A percentile compares a stretch with the other conserved stretches of the same genome.
These are phyloP conservation scores for Clanis bilineata DNA, from an alignment of 2,888 invertebrate genomes.

Conservation along the genomic window DNA sequence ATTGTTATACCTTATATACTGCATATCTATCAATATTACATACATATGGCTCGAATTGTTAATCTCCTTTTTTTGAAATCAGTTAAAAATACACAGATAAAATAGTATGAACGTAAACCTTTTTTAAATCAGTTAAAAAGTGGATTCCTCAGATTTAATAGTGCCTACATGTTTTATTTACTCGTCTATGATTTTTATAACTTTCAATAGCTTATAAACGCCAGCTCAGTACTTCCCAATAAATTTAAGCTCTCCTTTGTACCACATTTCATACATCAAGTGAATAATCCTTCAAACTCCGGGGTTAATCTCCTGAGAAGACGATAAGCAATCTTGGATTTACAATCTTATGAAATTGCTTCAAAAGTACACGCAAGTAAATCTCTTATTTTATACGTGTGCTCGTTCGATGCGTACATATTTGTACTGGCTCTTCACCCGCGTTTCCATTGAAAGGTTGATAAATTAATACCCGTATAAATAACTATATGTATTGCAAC, in stretches of 20 bases:
- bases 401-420: background rate
- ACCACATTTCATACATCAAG: background rate
- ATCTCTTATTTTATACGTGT: background rate
- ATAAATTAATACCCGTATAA: too few species aligned
- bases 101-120: too few species aligned
- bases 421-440: background rate
- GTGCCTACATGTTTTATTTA: too few species aligned
- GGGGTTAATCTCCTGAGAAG: background rate
- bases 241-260: background rate
- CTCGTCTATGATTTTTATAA: too few species aligned
- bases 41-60: too few species aligned
- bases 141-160: too few species aligned
- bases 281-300: background rate
- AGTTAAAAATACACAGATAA: too few species aligned
- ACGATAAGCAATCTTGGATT: background rate
- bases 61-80: too few species aligned
- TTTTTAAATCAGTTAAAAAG: too few species aligned
- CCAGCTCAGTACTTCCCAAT: background rate
- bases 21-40: too few species aligned
- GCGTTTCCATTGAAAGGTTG: background rate
- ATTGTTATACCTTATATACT: too few species aligned
- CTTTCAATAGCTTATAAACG: background rate
- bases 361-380: background rate
- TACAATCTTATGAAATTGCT: background rate
- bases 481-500: too few species aligned